A percentile compares a stretch with the other conserved stretches of the same genome.
Evolutionary conservation across 2,888 invertebrate genomes (phyloP).

Genomic region (Tinea trinotella): DNA sequence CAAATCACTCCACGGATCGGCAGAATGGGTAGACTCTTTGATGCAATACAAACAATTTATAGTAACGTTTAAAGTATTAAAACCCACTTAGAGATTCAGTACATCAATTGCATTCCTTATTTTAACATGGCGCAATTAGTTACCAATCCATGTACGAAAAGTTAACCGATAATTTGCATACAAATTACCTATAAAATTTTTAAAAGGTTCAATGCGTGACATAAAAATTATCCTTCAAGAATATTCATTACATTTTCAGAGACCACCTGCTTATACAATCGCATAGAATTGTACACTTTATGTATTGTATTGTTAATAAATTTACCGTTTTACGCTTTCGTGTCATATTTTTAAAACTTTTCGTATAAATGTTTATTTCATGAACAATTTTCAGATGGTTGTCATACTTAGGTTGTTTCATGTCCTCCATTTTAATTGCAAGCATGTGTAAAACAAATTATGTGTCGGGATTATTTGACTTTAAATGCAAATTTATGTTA

Average conservation of each 20-base stretch:
- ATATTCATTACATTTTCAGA: conserved; percentile 42
- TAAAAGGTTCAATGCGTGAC: conserved; percentile 44
- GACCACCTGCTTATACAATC: conserved; percentile 52
- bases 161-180: conserved; percentile 1
- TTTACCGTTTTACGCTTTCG: conserved; percentile 42
- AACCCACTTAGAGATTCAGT: not conserved
- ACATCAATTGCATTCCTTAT: not conserved
- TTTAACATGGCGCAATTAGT: not conserved
- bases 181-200: not conserved
- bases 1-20: no score
- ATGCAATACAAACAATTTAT: not conserved
- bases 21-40: no score
- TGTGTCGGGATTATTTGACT: conserved; percentile 12
- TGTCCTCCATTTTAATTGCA: conserved; percentile 7
- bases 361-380: not conserved
- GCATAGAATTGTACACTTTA: conserved; percentile 50
- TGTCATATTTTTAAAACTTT: not conserved
- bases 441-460: conserved; percentile 13
- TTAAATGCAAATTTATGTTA: conserved; percentile 15
- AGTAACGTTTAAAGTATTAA: not conserved
- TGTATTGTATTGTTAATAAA: conserved; percentile 45
- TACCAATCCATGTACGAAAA: conserved; percentile 4
- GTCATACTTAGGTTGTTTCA: not conserved
- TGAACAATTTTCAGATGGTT: not conserved
- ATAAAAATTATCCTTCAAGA: conserved; percentile 35